Evolutionary conservation across 2,888 invertebrate species (phyloP).

Genomic region (Gnatocerus cornutus): DNA sequence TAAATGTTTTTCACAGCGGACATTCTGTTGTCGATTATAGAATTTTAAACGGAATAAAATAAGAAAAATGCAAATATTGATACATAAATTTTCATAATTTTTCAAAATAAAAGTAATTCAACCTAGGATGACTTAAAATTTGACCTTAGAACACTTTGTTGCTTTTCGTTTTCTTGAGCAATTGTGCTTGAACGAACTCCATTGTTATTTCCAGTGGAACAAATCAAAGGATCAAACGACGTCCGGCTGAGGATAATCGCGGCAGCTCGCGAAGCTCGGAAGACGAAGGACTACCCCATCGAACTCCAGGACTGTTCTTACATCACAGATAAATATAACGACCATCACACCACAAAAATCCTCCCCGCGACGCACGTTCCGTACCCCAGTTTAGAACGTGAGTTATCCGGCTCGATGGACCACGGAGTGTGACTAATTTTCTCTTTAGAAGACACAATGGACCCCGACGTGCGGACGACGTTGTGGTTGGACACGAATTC

Average conservation of each 20-base stretch:
- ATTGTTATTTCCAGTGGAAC: slow-evolving; percentile 76
- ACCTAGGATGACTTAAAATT: too few relatives aligned
- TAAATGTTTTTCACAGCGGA: too few relatives aligned
- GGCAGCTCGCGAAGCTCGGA: slow-evolving; percentile 77
- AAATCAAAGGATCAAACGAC: slow-evolving; percentile 81
- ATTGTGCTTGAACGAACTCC: too few relatives aligned
- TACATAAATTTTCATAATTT: too few relatives aligned
- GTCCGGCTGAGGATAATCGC: slow-evolving; percentile 79
- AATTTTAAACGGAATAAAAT: too few relatives aligned
- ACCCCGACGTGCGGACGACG: slow-evolving; percentile 77
- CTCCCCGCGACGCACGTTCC: slow-evolving; percentile 62
- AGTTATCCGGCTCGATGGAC: slow-evolving; percentile 52
- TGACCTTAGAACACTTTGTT: too few relatives aligned
- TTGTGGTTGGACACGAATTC: slow-evolving; percentile 82
- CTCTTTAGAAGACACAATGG: slow-evolving; percentile 72
- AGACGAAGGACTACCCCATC: slow-evolving; percentile 75
- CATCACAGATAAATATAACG: slow-evolving; percentile 67
- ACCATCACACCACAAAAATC: slow-evolving; percentile 60
- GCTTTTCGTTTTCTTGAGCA: too few relatives aligned
- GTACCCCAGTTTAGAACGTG: slow-evolving; percentile 68
- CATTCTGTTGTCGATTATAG: too few relatives aligned
- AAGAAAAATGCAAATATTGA: too few relatives aligned
- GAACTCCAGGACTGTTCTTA: slow-evolving; percentile 72
- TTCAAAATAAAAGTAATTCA: too few relatives aligned
- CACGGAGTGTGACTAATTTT: slow-evolving; percentile 7